Evolutionary conservation across 2,113 vertebrate species (phyloP).

Genomic region (Pseudonaja textilis): DNA sequence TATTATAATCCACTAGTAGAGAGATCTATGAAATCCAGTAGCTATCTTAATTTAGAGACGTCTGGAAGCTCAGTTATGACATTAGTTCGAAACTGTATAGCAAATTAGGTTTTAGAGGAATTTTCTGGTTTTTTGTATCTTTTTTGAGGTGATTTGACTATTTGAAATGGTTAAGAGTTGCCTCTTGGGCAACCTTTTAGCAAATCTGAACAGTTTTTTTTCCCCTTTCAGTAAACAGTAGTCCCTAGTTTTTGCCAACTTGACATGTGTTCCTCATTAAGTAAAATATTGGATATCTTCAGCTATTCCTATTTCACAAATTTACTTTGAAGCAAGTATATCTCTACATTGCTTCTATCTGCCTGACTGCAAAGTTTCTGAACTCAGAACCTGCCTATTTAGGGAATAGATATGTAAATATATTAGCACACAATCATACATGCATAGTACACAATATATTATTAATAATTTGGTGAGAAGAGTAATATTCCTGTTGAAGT

Average conservation of each 20-base stretch:
- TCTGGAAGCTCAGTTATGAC: background rate
- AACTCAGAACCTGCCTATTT: background rate
- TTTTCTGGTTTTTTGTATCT: background rate
- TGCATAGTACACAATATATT: background rate
- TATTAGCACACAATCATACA: background rate
- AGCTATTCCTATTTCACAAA: background rate
- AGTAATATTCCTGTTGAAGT: background rate
- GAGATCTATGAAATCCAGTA: background rate
- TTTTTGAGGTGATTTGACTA: background rate
- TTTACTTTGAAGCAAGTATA: background rate
- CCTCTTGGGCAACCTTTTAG: background rate
- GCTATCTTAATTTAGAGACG: background rate
- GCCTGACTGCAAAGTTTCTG: background rate
- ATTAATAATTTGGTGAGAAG: background rate
- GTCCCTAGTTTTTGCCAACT: background rate
- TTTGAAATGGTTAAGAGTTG: no score
- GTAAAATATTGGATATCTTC: background rate
- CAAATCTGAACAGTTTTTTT: background rate
- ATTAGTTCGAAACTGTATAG: background rate
- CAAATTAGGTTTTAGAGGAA: background rate
- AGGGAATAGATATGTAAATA: background rate
- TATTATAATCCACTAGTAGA: background rate
- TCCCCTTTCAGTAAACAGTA: background rate
- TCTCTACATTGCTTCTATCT: background rate
- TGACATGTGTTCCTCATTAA: background rate